Evolutionary conservation across 1,140 invertebrate species (phyloP).

Genomic region (Acromyrmex charruanus): DNA sequence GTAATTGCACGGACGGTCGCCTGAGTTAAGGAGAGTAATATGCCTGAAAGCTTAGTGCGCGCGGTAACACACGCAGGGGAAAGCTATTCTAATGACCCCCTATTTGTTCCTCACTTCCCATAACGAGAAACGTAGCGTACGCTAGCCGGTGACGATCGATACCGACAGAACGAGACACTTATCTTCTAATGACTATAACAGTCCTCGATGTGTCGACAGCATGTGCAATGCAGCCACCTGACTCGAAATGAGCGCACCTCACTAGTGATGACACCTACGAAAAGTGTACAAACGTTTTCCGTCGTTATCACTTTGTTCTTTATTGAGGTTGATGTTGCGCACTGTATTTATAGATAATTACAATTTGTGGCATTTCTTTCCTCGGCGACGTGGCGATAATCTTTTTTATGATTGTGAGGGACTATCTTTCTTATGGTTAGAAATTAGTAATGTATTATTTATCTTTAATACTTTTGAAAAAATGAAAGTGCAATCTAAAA

Average conservation of each 20-base stretch:
- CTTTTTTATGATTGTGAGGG: neutral
- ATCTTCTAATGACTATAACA: constrained; percentile 69
- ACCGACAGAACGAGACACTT: constrained; percentile 65
- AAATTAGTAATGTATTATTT: constrained; percentile 30
- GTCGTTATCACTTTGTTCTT: constrained; percentile 7
- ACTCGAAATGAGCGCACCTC: constrained; percentile 53
- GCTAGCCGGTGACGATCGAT: constrained; percentile 59
- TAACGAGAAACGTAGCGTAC: constrained; percentile 37
- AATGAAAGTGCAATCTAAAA: neutral
- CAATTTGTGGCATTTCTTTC: constrained; percentile 10
- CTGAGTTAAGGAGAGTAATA: constrained; percentile 55
- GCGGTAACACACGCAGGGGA: constrained; percentile 8
- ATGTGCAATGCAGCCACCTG: constrained; percentile 63
- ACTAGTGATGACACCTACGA: constrained; percentile 17
- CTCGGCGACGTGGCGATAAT: neutral
- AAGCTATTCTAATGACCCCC: constrained; percentile 43
- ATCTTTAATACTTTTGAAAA: neutral
- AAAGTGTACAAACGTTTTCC: constrained; percentile 35
- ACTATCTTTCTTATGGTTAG: neutral
- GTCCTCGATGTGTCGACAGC: constrained; percentile 61
- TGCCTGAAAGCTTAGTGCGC: constrained; percentile 41
- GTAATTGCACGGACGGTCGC: constrained; percentile 48
- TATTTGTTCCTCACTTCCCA: constrained; percentile 59
- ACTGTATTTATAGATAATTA: constrained; percentile 48
- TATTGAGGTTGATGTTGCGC: constrained; percentile 19